These are phyloP conservation scores for Anoplius nigerrimus DNA, from an alignment of 2,888 invertebrate species.

Conservation along the genomic window DNA sequence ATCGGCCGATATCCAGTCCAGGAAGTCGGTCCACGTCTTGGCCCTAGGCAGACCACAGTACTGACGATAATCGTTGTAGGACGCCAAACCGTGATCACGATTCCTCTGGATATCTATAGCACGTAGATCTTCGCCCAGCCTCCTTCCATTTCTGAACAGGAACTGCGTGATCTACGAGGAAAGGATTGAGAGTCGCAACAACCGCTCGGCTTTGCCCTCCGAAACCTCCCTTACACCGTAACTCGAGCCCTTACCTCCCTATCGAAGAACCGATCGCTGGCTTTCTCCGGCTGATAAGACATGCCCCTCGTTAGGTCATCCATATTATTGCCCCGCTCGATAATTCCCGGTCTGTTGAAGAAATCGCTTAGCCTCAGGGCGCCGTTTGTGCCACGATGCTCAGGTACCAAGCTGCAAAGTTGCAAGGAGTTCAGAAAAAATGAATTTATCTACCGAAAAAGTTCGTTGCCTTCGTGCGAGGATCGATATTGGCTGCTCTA, in stretches of 20 bases:
- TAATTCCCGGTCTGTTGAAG: slow-evolving; percentile 81
- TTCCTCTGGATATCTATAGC: slow-evolving; percentile 91
- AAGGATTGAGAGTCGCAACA: not conserved
- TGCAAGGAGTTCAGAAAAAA: not conserved
- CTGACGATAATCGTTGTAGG: slow-evolving; percentile 86
- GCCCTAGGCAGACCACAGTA: slow-evolving; percentile 86
- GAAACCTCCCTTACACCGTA: not conserved
- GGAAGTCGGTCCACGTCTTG: slow-evolving; percentile 82
- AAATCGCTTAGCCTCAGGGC: slow-evolving; percentile 83
- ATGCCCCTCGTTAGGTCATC: slow-evolving; percentile 86
- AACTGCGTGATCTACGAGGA: slow-evolving; percentile 79
- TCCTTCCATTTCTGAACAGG: slow-evolving; percentile 82
- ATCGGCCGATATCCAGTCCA: slow-evolving; percentile 59
- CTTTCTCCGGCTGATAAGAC: slow-evolving; percentile 85
- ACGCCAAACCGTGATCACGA: slow-evolving; percentile 89
- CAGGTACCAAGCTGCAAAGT: slow-evolving; percentile 48
- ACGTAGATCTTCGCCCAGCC: slow-evolving; percentile 87
- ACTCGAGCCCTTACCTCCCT: slow-evolving; percentile 78
- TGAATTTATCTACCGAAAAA: not conserved
- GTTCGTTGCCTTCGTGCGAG: too few species aligned
- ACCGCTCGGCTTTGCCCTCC: too few species aligned
- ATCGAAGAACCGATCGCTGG: slow-evolving; percentile 87
- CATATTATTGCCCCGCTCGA: slow-evolving; percentile 81
- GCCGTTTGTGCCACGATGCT: slow-evolving; percentile 34
- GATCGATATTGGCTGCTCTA: too few species aligned